Conservation (phyloP, 2,888 invertebrate genomes). For the Adela reaumurella region DNA sequence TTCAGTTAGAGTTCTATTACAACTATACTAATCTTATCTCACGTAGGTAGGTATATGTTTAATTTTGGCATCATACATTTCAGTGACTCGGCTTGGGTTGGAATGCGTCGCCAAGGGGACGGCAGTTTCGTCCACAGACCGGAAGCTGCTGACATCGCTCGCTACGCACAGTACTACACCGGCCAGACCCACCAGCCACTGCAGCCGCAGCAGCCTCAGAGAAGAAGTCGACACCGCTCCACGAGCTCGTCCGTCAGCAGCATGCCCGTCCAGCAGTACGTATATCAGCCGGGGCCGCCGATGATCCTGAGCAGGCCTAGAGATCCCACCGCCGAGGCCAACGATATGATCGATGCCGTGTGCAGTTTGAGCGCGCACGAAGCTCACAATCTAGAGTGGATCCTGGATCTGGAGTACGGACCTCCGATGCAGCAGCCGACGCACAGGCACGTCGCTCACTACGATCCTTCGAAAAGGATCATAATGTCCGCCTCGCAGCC, state of each 20-base stretch:
- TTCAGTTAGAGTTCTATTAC: too few species aligned
- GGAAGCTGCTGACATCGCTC: not conserved
- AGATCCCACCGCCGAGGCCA: not conserved
- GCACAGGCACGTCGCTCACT: not conserved
- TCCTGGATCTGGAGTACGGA: not conserved
- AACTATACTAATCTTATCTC: too few species aligned
- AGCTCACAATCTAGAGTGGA: not conserved
- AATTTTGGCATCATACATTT: too few species aligned
- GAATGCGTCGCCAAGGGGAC: not conserved
- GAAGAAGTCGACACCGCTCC: not conserved
- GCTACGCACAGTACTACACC: not conserved
- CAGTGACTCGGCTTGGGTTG: too few species aligned
- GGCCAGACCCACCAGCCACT: not conserved
- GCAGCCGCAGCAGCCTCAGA: not conserved
- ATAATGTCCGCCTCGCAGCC: not conserved
- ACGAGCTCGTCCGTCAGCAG: not conserved
- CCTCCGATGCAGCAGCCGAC: not conserved
- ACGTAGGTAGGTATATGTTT: too few species aligned
- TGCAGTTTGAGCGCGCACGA: not conserved
- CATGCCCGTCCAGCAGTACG: not conserved
- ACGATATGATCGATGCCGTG: not conserved
- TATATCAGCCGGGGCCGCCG: not conserved
- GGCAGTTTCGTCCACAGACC: not conserved
- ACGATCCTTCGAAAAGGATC: not conserved
- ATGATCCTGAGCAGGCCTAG: too few species aligned